Evolutionary conservation across 1,140 invertebrate genomes (phyloP).

Genomic region (Oscheius sp.): DNA sequence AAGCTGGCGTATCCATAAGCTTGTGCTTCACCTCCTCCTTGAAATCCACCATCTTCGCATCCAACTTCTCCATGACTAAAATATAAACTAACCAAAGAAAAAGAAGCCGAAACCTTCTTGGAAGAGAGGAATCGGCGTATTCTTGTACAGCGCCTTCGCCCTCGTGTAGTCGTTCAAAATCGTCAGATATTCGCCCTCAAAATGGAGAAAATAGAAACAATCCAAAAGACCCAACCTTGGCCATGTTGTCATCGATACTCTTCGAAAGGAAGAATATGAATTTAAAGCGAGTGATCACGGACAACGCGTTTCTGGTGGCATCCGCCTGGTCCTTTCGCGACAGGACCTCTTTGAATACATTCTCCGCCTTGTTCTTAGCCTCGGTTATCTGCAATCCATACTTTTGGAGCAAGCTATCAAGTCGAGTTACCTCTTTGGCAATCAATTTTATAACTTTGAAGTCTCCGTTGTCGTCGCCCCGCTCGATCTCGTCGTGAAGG

Average conservation of each 20-base stretch:
- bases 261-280: slow-evolving; percentile 89
- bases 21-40: slow-evolving; percentile 77
- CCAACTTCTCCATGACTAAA: slow-evolving; percentile 73
- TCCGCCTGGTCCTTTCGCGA: slow-evolving; percentile 89
- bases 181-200: slow-evolving; percentile 84
- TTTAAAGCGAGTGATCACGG: slow-evolving; percentile 80
- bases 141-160: slow-evolving; percentile 90
- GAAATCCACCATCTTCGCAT: slow-evolving; percentile 78
- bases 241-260: slow-evolving; percentile 87
- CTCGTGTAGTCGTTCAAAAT: slow-evolving; percentile 96
- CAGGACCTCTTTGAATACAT: slow-evolving; percentile 88
- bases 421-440: slow-evolving; percentile 33
- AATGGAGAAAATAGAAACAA: slow-evolving; percentile 23
- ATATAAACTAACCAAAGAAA: neutral
- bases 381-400: slow-evolving; percentile 66
- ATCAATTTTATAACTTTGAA: slow-evolving; percentile 48
- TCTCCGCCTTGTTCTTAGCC: slow-evolving; percentile 84
- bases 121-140: slow-evolving; percentile 79
- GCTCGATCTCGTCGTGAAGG: slow-evolving; percentile 46
- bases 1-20: slow-evolving; percentile 76
- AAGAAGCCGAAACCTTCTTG: slow-evolving; percentile 65
- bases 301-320: slow-evolving; percentile 87
- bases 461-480: slow-evolving; percentile 35
- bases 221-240: slow-evolving; percentile 65
- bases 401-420: neutral